phyloP scores from a whole-genome alignment of 2,113 vertebrate genomes.

The Typhlomys cinereus region DNA sequence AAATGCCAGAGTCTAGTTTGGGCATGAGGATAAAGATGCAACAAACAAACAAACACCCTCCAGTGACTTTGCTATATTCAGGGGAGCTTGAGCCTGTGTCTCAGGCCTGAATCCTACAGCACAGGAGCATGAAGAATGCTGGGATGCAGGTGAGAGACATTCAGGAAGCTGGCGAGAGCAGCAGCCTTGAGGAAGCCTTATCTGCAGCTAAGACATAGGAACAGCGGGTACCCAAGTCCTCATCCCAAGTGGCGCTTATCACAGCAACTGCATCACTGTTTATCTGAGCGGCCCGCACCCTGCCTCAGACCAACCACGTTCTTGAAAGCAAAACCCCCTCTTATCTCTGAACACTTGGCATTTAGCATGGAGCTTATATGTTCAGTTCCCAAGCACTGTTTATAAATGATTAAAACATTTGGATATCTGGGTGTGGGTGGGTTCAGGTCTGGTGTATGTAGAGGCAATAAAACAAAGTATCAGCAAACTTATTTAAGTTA shows the following conservation, averaged over 20 bases:
- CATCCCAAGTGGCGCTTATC: not conserved
- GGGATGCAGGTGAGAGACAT: not conserved
- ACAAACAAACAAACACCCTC: no score
- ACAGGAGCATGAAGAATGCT: not conserved
- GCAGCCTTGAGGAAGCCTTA: not conserved
- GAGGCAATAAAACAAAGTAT: not conserved
- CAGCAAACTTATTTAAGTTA: not conserved
- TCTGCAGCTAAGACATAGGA: not conserved
- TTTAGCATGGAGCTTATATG: not conserved
- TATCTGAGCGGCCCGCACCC: not conserved
- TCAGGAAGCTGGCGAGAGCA: not conserved
- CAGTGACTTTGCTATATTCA: not conserved
- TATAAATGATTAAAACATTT: not conserved
- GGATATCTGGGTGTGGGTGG: not conserved
- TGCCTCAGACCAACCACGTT: not conserved
- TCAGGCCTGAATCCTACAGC: not conserved
- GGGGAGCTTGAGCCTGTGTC: not conserved
- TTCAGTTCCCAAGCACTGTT: not conserved
- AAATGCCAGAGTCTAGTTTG: not conserved
- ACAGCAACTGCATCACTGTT: not conserved
- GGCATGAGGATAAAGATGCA: not conserved
- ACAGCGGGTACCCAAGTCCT: not conserved
- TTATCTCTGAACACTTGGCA: not conserved
- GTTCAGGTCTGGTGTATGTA: not conserved
- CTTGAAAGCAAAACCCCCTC: slow-evolving; percentile 9